Evolutionary conservation across 2,797 vertebrate genomes (phyloP), one percentile per base, ranked within the genome.

Genomic region (Tokudaia muenninki): DNA sequence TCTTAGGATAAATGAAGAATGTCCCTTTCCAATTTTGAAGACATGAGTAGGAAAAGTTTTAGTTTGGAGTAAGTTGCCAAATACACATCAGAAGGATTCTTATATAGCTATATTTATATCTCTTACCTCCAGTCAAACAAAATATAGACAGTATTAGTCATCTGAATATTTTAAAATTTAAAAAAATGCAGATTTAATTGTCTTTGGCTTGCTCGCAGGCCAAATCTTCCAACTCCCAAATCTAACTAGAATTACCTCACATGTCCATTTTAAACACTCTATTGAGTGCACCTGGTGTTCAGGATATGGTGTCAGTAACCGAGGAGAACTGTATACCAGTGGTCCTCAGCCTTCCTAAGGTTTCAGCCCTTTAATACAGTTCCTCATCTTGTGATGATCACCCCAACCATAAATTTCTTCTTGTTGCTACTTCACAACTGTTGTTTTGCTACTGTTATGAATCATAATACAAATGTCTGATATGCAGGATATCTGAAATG

Each of bases 41-140:
- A 47, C 50, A 55, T 61, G 74, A 41, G 9, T 94, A 13, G 74
- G 80, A 89, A 31, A 55, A 70, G 57, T 94, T 91, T 78, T 87
- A 86, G 95, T 94, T 89, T 94, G 26, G 57, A 92, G 31, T 94
- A 96, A 96, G 63, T 41, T 87, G 37, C 65, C 80, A 94, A 55
- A 86, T 94, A 92, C 8, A 94, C 24, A 96, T 14, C 70, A 59
- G 92, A 94, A 92, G 7, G 11, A 61, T 79, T 84, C 65, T 86
- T 96, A 93, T 7, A n/a, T 8, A 72, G 31, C n/a, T 84, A 74
- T 79, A 74, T 90, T 92, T 97, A 47, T 70, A 72, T 94, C 87
- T 94, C 91, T 95, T 83, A 88, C 61, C 70, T 97, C 90, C 22
- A 81, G 22, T 90, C 52, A 96, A 95, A 90, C n/a, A 81, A 91